Base-by-base conservation (phyloP, 2,888 invertebrate genomes). In the Seladonia tumulorum region DNA sequence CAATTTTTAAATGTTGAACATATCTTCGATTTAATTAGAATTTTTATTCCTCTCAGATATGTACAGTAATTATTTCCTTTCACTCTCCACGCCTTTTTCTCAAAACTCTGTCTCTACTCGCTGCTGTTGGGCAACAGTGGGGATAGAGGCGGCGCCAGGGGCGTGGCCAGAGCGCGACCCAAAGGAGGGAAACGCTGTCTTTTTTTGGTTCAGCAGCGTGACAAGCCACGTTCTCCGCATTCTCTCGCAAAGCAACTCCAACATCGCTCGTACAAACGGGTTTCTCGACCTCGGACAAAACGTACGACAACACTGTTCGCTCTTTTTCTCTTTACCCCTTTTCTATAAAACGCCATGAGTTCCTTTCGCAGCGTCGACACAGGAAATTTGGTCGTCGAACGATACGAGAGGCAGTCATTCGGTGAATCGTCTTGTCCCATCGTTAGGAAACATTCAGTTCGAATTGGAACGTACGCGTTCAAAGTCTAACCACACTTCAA, bases 381-480 rank as follows among this genome's bases (percentile, higher is more conserved):
- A 63, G 72, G 63, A 78, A 80, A 86, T 85, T 85, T 87, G 87
- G 86, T 87, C 86, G 77, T 87, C 85, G 68, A 79, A 77, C 49
- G 47, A 75, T 72, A 76, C 78, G 81, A 85, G 81, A 79, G 60
- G 73, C 85, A 79, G 82, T 70, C 79, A 74, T 68, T 49, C 35
- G 49, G 25, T 63, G 68, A 42, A 29, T 25, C 53, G 22, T 60
- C 49, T 60, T 71, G 35, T 66, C 18, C 66, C 29, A 35, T 66
- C 35, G 16, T 45, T 79, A 74, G 29, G 8, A 57, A 73, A 57
- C 49, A n/a, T 53, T 57, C 42, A 1, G 72, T 66, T 66, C n/a
- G n/a, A 45, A 75, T 12, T n/a, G 39, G n/a, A 57, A 45, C 10
- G 14, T 22, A 70, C 16, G 29, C 1, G 22, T 7, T 35, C 12